These are phyloP conservation scores for Pseudopipra pipra DNA, from an alignment of 2,113 vertebrate genomes.

Conservation along the genomic window DNA sequence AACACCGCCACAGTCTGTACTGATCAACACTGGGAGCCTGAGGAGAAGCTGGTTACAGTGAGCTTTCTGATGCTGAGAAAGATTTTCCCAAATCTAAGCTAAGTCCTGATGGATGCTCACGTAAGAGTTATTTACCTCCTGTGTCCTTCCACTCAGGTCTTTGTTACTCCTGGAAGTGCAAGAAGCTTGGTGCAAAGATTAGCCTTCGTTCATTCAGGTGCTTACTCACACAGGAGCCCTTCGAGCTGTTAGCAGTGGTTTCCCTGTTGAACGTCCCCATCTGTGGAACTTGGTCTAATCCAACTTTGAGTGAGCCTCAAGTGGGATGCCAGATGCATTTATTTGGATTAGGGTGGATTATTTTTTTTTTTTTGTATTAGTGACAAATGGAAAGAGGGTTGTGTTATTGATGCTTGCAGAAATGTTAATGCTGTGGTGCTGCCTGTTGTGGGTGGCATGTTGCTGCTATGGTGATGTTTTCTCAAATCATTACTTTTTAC, in stretches of 20 bases:
- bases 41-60: background rate
- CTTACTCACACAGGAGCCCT: background rate
- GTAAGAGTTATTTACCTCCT: background rate
- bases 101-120: background rate
- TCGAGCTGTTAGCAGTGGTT: background rate
- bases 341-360: background rate
- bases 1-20: accelerated
- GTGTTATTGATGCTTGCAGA: background rate
- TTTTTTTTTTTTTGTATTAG: background rate
- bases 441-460: background rate
- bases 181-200: background rate
- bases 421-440: background rate
- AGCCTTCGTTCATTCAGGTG: background rate
- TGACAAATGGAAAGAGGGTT: background rate
- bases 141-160: background rate
- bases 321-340: background rate
- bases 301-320: background rate
- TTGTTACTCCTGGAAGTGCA: background rate
- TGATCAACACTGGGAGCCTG: background rate
- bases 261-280: background rate
- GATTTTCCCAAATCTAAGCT: background rate
- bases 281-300: background rate
- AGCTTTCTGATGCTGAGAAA: background rate
- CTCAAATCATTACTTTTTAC: background rate
- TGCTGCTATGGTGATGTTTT: background rate